Evolutionary conservation across 2,888 invertebrate species (phyloP), one percentile per base, ranked within the genome.

Genomic region (Stratiomys singularior): DNA sequence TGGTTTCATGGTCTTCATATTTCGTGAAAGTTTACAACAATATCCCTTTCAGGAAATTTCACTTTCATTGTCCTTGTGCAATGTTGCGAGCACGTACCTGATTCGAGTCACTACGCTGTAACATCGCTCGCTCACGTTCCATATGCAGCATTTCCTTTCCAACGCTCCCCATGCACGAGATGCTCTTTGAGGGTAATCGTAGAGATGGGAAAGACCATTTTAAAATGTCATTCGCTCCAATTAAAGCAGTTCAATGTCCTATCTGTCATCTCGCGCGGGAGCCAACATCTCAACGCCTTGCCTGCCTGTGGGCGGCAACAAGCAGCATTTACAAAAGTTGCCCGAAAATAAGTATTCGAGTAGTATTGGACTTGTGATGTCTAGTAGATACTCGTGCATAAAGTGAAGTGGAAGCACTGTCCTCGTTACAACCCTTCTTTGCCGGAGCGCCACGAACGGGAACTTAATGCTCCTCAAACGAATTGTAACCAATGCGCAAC

Each of bases 161-260:
- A 15, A 2, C 25, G 11, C 25, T 27, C 27, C 15, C n/a, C 2
- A 63, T 3, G 63, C 63, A 15, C 25, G 27, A 63, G 27, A 28
- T 63, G 27, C 28, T 66, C 37, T 37, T 37, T 18, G 27, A 66
- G 66, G 21, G n/a, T 2, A 37, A 66, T 66, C 18, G 13, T 13
- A 27, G n/a, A 37, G 18, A 66, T 23, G 18, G n/a, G 23, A 46
- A 47, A 27, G 27, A 69, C 69, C 69, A 47, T 47, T 69, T 69
- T 69, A 46, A 69, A 47, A 69, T 30, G 69, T 69, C 69, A 69
- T 69, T 69, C 69, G 69, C 69, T 69, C 69, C 69, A 69, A 69
- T 69, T 69, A 69, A 47, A 46, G 5, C 69, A 69, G 69, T 69
- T 69, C 69, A 69, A 69, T 69, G 69, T 69, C 69, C 69, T 69